Evolutionary conservation across 1,140 invertebrate genomes (phyloP), one percentile per base, ranked within the genome.

Genomic region (Dufourea novaeangliae): DNA sequence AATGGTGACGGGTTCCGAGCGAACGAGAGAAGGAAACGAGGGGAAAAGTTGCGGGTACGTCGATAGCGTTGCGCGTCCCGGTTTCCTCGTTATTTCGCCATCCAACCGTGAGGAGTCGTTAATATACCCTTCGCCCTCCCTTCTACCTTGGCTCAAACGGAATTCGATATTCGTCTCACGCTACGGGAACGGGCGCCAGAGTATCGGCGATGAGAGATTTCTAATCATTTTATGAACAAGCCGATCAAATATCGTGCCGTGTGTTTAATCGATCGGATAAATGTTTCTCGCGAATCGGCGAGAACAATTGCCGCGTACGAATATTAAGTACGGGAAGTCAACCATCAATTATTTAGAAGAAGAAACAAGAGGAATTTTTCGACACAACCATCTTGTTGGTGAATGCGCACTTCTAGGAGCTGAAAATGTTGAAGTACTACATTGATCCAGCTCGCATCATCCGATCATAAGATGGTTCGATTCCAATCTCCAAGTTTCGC

Each of bases 11-110:
- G 27, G 25, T 52, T 57, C 7, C n/a, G 34, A 62, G 20, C 20
- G 27, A 14, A 62, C 12, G 17, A n/a, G 25, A n/a, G 17, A n/a
- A 41, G 46, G 41, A 71, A 62, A 62, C 25, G 41, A 50, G n/a
- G 29, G 34, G 22, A 70, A 61, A 37, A 37, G 20, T 22, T 34
- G 29, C 17, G 50, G 72, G 37, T 22, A 22, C 20, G 20, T 11
- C 20, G 41, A 57, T 2, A 29, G n/a, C 57, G 44, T 20, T 72
- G 46, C 22, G 46, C 22, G n/a, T 39, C 50, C 66, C 46, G 59
- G 37, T 72, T 73, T 50, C 37, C 76, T 73, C 76, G 76, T 77
- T 78, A 72, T 72, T 72, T 64, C 59, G 37, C 37, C 44, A 57
- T 64, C 37, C 44, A 25, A 44, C 14, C 25, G 27, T 29, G 46